Percentiles rank a stretch among this genome's conserved stretches.
These are phyloP conservation scores for Parochlus steinenii DNA, from an alignment of 2,888 invertebrate genomes.

Conservation along the genomic window DNA sequence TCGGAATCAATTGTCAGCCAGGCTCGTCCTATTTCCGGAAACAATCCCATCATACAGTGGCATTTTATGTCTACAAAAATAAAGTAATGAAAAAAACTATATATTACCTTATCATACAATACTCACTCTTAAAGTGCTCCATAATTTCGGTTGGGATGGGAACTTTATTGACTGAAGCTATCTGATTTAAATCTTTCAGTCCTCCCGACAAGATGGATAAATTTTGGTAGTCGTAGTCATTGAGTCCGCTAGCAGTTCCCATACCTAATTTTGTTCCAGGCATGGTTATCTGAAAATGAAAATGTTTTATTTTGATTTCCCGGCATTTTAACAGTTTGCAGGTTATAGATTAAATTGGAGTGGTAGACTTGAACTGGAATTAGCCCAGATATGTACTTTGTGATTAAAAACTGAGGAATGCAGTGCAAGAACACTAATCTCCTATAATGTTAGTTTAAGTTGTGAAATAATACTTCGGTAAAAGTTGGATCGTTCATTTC, in stretches of 20 bases:
- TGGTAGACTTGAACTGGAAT: too few species aligned
- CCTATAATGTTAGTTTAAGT: slow-evolving; percentile 1
- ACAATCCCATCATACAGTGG: slow-evolving; percentile 92
- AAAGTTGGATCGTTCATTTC: slow-evolving; percentile 23
- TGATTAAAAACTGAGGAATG: background rate
- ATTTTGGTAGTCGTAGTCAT: slow-evolving; percentile 81
- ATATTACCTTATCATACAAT: slow-evolving; percentile 1
- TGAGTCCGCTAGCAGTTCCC: slow-evolving; percentile 76
- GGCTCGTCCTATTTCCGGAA: slow-evolving; percentile 88
- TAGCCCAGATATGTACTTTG: background rate
- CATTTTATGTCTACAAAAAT: slow-evolving; percentile 69
- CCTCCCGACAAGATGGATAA: slow-evolving; percentile 51
- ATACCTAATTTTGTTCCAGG: slow-evolving; percentile 47
- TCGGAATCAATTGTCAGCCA: slow-evolving; percentile 97
- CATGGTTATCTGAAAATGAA: slow-evolving; percentile 37
- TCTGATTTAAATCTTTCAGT: slow-evolving; percentile 50
- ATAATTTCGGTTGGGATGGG: slow-evolving; percentile 86
- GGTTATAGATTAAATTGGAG: too few species aligned
- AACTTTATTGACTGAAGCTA: slow-evolving; percentile 65
- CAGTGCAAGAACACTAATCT: background rate
- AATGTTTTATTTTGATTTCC: background rate
- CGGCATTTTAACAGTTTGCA: too few species aligned
- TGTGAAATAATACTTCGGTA: slow-evolving; percentile 26
- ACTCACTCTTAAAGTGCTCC: slow-evolving; percentile 83
- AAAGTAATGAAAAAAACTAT: slow-evolving; percentile 1